Conservation (phyloP, 2,797 vertebrate species). For the Sebastes nivosus region DNA sequence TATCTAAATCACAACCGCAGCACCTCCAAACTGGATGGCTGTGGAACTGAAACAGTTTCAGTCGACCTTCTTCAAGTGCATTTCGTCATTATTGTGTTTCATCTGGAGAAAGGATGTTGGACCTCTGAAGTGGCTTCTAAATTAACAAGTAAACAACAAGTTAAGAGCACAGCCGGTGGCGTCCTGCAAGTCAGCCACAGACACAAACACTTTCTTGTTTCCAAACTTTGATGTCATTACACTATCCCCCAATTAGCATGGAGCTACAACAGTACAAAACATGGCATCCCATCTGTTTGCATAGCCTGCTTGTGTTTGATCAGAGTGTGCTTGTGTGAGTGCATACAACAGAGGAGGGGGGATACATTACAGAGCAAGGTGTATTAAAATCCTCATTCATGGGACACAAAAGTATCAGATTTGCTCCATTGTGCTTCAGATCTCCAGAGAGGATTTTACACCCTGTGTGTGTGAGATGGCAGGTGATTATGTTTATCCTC, state of each 20-base stretch:
- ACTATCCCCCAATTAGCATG: slow-evolving; percentile 48
- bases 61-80: slow-evolving; percentile 21
- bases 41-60: background rate
- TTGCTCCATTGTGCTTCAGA: slow-evolving; percentile 27
- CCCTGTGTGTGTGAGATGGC: slow-evolving; percentile 11
- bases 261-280: slow-evolving; percentile 32
- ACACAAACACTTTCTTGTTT: slow-evolving; percentile 44
- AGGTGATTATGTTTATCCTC: slow-evolving; percentile 38
- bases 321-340: slow-evolving; percentile 5
- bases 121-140: slow-evolving; percentile 25
- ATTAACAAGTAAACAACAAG: slow-evolving; percentile 33
- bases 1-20: background rate
- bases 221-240: slow-evolving; percentile 49
- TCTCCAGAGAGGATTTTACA: slow-evolving; percentile 16
- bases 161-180: slow-evolving; percentile 3
- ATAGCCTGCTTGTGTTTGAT: slow-evolving; percentile 47
- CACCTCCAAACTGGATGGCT: background rate
- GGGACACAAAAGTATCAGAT: slow-evolving; percentile 20
- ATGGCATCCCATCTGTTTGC: slow-evolving; percentile 48
- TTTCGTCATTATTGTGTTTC: slow-evolving; percentile 12
- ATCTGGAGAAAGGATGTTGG: background rate
- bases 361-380: slow-evolving; percentile 17
- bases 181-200: slow-evolving; percentile 32
- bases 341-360: background rate
- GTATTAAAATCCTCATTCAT: slow-evolving; percentile 29